These are phyloP conservation scores for Corella eumyota DNA, from an alignment of 23 tunicate genomes.

Conservation along the genomic window DNA sequence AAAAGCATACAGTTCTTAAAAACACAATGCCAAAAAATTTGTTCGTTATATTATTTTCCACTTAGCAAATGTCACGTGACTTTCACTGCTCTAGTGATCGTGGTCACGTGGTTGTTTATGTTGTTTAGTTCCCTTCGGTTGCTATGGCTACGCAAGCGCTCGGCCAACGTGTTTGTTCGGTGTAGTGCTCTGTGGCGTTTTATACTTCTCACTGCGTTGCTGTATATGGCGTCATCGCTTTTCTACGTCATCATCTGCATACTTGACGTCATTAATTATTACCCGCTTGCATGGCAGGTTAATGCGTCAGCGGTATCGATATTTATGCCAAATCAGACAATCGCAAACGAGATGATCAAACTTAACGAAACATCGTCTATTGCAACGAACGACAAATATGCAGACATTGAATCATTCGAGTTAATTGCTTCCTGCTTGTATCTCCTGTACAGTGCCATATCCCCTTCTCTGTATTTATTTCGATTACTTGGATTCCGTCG, in stretches of 20 bases:
- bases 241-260: slow-evolving; percentile 38
- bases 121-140: slow-evolving; percentile 39
- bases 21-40: too few relatives aligned
- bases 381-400: too few relatives aligned
- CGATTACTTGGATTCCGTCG: slow-evolving; percentile 64
- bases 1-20: too few relatives aligned
- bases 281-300: not conserved
- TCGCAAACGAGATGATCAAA: not conserved
- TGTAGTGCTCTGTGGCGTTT: slow-evolving; percentile 97
- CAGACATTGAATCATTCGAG: too few relatives aligned
- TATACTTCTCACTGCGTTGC: slow-evolving; percentile 31
- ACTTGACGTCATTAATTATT: slow-evolving; percentile 12
- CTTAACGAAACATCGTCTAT: too few relatives aligned
- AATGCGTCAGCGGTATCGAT: not conserved
- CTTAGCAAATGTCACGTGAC: slow-evolving; percentile 34
- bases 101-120: slow-evolving; percentile 46
- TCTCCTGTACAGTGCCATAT: slow-evolving; percentile 31
- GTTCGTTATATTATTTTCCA: slow-evolving; percentile 33
- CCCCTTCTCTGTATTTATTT: slow-evolving; percentile 57
- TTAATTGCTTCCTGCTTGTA: slow-evolving; percentile 27
- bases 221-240: slow-evolving; percentile 28
- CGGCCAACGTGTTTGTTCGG: slow-evolving; percentile 79
- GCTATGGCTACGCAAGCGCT: slow-evolving; percentile 70
- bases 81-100: slow-evolving; percentile 17
- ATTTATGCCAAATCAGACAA: not conserved